Evolutionary conservation across 2,797 vertebrate genomes (phyloP).

Genomic region (Gastrophryne carolinensis): DNA sequence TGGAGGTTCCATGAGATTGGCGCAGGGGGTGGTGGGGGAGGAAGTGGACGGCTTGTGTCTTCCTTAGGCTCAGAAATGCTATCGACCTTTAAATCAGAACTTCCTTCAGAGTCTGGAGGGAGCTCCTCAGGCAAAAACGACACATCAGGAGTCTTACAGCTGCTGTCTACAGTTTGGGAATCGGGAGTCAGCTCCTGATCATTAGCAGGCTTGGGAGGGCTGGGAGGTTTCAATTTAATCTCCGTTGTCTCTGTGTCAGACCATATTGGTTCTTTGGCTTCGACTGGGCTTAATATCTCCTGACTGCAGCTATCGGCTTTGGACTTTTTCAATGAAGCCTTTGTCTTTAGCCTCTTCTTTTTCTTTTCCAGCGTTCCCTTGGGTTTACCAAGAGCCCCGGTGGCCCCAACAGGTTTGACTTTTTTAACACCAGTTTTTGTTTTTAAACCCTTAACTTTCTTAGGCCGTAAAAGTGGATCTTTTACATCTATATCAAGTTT

Average conservation of each 20-base stretch:
- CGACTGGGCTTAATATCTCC: conserved; percentile 49
- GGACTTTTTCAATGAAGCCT: conserved; percentile 66
- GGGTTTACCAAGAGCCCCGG: conserved; percentile 38
- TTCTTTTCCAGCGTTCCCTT: conserved; percentile 65
- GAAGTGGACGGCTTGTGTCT: conserved; percentile 54
- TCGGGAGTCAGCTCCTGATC: conserved; percentile 83
- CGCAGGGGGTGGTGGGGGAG: conserved; percentile 56
- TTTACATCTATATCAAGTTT: conserved; percentile 55
- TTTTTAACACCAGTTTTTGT: conserved; percentile 65
- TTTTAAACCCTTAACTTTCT: conserved; percentile 66
- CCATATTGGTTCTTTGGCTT: conserved; percentile 70
- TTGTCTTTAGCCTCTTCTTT: conserved; percentile 57
- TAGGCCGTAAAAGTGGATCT: conserved; percentile 57
- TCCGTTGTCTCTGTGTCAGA: conserved; percentile 62
- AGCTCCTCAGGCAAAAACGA: conserved; percentile 79
- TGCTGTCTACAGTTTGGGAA: conserved; percentile 91
- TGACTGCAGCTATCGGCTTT: conserved; percentile 71
- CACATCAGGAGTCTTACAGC: conserved; percentile 87
- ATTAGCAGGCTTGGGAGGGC: conserved; percentile 58
- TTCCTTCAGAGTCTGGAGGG: conserved; percentile 55
- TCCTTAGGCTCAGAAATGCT: conserved; percentile 59
- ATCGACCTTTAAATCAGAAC: conserved; percentile 60
- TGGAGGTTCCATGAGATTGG: conserved; percentile 87
- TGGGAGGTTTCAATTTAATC: conserved; percentile 55
- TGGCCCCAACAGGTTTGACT: conserved; percentile 43